phyloP scores from a whole-genome alignment of 2,888 invertebrate genomes.

The Drosophila demipolita region DNA sequence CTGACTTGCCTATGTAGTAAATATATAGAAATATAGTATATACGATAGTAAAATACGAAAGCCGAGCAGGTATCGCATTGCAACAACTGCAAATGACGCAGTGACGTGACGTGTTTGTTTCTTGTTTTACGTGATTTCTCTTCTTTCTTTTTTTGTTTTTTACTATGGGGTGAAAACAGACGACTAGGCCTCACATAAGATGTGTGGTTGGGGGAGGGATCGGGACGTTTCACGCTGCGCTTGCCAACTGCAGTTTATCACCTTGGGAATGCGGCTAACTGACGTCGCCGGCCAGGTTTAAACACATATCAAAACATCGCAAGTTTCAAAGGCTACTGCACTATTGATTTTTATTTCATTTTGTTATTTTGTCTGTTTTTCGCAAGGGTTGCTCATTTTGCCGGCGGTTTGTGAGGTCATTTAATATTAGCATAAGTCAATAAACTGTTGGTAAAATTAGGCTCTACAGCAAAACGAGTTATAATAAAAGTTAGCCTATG shows the following conservation, averaged over 20 bases:
- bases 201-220: background rate
- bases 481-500: background rate
- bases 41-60: slow-evolving; percentile 23
- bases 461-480: background rate
- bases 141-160: background rate
- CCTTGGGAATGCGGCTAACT: slow-evolving; percentile 70
- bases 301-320: slow-evolving; percentile 27
- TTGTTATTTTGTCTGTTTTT: slow-evolving; percentile 13
- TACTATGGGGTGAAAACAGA: slow-evolving; percentile 42
- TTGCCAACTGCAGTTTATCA: slow-evolving; percentile 58
- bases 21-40: slow-evolving; percentile 19
- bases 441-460: slow-evolving; percentile 38
- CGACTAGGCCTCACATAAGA: slow-evolving; percentile 33
- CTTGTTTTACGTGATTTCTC: background rate
- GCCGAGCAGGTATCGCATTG: slow-evolving; percentile 45
- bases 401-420: slow-evolving; percentile 21
- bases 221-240: slow-evolving; percentile 16
- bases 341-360: slow-evolving; percentile 63
- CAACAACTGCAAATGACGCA: slow-evolving; percentile 69
- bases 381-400: slow-evolving; percentile 6
- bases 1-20: slow-evolving; percentile 2
- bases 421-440: slow-evolving; percentile 56
- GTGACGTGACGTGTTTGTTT: slow-evolving; percentile 55
- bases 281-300: slow-evolving; percentile 23
- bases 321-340: slow-evolving; percentile 66